phyloP scores from a whole-genome alignment of 2,113 vertebrate genomes.

The Chelonoidis abingdonii region DNA sequence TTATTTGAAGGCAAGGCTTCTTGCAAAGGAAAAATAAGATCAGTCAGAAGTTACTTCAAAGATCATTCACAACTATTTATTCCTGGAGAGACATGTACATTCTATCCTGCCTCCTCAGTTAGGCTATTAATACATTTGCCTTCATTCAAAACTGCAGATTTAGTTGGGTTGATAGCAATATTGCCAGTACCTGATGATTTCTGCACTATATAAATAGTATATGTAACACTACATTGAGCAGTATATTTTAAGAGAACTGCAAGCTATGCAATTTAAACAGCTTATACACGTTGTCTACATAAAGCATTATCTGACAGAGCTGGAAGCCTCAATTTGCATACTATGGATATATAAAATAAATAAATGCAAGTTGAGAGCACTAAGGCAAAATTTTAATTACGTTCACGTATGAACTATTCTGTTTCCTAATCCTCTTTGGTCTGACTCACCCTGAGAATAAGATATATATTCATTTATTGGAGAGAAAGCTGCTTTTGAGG shows the following conservation, averaged over 20 bases:
- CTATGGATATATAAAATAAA: background rate
- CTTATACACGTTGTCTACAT: background rate
- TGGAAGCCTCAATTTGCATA: background rate
- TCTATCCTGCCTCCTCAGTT: rapidly evolving
- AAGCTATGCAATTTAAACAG: background rate
- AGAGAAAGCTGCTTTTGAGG: background rate
- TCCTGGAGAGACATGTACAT: background rate
- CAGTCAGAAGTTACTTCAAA: background rate
- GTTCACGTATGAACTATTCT: background rate
- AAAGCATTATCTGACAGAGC: background rate
- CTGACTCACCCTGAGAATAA: too few species aligned
- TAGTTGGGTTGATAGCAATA: background rate
- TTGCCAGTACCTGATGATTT: background rate
- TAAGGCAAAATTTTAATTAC: conserved; percentile 7
- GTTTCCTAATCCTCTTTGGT: background rate
- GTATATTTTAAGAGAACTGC: background rate
- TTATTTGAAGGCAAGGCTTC: background rate
- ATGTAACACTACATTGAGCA: background rate
- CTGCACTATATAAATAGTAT: rapidly evolving
- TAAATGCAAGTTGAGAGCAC: background rate
- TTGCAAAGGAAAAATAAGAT: background rate
- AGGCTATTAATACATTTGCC: background rate
- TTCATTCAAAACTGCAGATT: background rate
- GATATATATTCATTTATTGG: background rate
- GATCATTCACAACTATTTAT: background rate